A percentile compares a stretch with the other conserved stretches of the same genome.
These are phyloP conservation scores for Pseudobourletiella spinata DNA, from an alignment of 1,140 invertebrate genomes.

Conservation along the genomic window DNA sequence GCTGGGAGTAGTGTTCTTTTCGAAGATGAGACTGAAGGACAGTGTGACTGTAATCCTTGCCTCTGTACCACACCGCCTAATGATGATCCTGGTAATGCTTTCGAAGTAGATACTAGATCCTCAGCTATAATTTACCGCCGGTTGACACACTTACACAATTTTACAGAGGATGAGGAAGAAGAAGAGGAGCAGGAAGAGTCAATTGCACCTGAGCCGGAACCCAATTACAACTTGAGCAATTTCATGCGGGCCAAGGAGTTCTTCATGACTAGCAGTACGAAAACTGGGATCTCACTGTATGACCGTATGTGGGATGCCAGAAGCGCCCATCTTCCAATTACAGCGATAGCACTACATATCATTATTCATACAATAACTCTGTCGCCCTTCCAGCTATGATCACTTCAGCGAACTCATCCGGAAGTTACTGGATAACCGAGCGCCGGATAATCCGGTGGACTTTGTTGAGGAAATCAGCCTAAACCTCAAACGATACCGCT, in stretches of 20 bases:
- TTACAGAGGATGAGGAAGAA: not conserved
- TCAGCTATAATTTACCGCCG: no score
- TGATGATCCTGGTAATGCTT: no score
- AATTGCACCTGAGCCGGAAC: not conserved
- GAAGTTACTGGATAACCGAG: conserved; percentile 28
- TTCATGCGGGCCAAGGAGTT: conserved; percentile 29
- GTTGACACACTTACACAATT: no score
- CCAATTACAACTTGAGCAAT: conserved; percentile 23
- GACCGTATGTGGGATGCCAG: no score
- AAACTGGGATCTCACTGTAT: conserved; percentile 22
- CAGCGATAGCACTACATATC: no score
- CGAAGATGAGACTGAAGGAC: no score
- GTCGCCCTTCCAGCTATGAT: conserved; percentile 28
- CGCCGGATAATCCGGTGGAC: conserved; percentile 28
- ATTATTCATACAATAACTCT: no score
- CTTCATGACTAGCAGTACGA: conserved; percentile 19
- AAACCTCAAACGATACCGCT: conserved; percentile 33
- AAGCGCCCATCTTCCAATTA: no score
- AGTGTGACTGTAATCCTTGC: no score
- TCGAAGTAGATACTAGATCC: no score
- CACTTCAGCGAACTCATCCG: conserved; percentile 29
- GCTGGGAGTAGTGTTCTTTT: no score
- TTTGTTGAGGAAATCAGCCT: conserved; percentile 33
- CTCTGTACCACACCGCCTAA: no score
- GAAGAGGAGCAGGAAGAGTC: not conserved